These are phyloP conservation scores for Galagoides demidoff DNA, from an alignment of 2,797 vertebrate species.

Conservation along the genomic window DNA sequence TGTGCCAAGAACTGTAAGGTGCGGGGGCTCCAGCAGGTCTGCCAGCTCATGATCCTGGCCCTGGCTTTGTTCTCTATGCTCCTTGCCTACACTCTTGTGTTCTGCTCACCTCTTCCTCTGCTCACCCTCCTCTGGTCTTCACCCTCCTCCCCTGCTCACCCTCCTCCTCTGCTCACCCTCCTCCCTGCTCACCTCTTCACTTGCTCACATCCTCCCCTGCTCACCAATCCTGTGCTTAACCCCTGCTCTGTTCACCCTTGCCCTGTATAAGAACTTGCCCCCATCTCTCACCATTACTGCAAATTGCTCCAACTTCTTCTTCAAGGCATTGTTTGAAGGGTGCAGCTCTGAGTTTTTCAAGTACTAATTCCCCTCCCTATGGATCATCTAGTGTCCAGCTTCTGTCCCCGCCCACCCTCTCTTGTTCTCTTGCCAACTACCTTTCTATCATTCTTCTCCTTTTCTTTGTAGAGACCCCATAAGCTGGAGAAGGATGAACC, in stretches of 20 bases:
- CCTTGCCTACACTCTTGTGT: too few relatives aligned
- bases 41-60: too few relatives aligned
- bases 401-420: background rate
- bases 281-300: background rate
- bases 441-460: background rate
- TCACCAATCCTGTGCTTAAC: background rate
- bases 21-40: background rate
- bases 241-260: background rate
- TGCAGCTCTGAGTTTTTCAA: background rate
- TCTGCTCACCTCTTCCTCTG: background rate
- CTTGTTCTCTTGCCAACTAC: background rate
- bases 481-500: background rate
- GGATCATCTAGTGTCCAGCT: background rate
- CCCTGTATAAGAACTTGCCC: too few relatives aligned
- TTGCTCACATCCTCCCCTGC: background rate
- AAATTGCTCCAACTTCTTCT: background rate
- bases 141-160: too few relatives aligned
- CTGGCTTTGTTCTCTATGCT: background rate
- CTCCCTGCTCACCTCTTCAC: background rate
- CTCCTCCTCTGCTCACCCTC: background rate
- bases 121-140: too few relatives aligned
- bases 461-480: background rate
- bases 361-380: background rate
- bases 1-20: background rate
- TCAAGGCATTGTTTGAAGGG: background rate